Base-by-base conservation (phyloP, 2,797 vertebrate species). In the Limnodromus scolopaceus region DNA sequence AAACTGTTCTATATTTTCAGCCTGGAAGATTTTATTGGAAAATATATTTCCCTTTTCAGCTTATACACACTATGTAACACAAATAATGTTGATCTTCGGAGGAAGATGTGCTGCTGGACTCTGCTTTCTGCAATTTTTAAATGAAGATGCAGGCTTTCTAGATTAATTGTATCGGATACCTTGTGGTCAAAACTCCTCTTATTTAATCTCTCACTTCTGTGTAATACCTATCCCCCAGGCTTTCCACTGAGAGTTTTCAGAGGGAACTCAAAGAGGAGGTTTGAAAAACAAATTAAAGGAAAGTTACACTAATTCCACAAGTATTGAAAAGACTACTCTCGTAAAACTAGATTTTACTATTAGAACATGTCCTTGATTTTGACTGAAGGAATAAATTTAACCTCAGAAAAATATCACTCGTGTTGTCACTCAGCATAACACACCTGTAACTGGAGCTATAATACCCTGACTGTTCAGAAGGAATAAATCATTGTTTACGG, bases 1-100 rank as follows among this genome's bases (percentile, higher is more conserved):
- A 95, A 96, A 95, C 34, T 41, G 55, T 68, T 96, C 77, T 89
- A 1, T 61, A 83, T 85, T 94, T 96, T 69, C 88, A 96, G 81
- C 68, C 88, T 78, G 64, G 53, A 91, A 92, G 78, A 80, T 51
- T 93, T 96, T 91, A 91, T 65, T 82, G 83, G 86, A 79, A 94
- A 89, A 80, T 58, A 11, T 7, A 83, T 78, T 93, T 80, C 78
- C 88, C 19, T 94, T 96, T 96, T 85, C 76, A 87, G 41, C 49
- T 80, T 64, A 76, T 82, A 41, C 23, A 64, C 28, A 24, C 63
- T 45, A 84, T 25, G 57, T 75, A 94, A 74, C 61, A 76, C 74
- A 84, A 93, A 63, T 45, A 78, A 75, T 2, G 22, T 79, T 84
- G 85, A 64, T 84, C 68, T 88, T 74, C 41, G 60, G 36, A 15